A percentile compares a stretch with the other conserved stretches of the same genome.
These are phyloP conservation scores for Hirundichthys speculiger DNA, from an alignment of 2,113 vertebrate species.

Conservation along the genomic window DNA sequence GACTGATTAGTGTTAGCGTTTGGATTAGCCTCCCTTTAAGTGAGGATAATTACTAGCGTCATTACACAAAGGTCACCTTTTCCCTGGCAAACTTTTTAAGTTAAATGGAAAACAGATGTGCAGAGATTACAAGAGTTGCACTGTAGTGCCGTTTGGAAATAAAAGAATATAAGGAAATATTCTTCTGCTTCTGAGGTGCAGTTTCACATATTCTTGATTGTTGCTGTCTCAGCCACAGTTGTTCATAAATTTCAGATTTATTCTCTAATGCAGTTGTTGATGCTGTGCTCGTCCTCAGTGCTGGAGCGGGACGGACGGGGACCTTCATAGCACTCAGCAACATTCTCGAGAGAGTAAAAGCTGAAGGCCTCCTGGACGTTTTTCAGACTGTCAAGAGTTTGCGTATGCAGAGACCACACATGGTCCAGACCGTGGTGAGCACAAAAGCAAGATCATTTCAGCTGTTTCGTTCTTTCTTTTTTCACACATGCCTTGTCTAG, in stretches of 20 bases:
- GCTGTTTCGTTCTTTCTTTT: not conserved
- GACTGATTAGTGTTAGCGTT: constrained; percentile 80
- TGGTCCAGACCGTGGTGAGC: constrained; percentile 98
- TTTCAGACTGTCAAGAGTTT: constrained; percentile 99
- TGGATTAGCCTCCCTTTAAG: constrained; percentile 79
- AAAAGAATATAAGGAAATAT: not conserved
- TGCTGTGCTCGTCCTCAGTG: constrained; percentile 75
- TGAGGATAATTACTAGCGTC: constrained; percentile 75
- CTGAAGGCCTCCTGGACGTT: constrained; percentile 95
- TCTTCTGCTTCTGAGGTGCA: not conserved
- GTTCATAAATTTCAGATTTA: no score
- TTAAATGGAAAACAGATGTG: constrained; percentile 52
- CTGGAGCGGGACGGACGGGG: constrained; percentile 94
- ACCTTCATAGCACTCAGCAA: constrained; percentile 98
- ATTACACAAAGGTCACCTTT: constrained; percentile 79
- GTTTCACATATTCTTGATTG: no score
- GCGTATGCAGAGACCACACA: constrained; percentile 96
- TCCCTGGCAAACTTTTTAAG: constrained; percentile 60
- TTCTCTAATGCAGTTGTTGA: constrained; percentile 13
- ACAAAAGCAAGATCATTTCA: constrained; percentile 6
- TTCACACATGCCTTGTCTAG: constrained; percentile 24
- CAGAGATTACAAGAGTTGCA: constrained; percentile 37
- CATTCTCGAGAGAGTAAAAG: constrained; percentile 96
- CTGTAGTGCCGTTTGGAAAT: constrained; percentile 7
- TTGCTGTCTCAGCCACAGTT: no score